A percentile compares a stretch with the other conserved stretches of the same genome.
phyloP scores from a whole-genome alignment of 2,888 invertebrate genomes.

The Abscondita cerata region DNA sequence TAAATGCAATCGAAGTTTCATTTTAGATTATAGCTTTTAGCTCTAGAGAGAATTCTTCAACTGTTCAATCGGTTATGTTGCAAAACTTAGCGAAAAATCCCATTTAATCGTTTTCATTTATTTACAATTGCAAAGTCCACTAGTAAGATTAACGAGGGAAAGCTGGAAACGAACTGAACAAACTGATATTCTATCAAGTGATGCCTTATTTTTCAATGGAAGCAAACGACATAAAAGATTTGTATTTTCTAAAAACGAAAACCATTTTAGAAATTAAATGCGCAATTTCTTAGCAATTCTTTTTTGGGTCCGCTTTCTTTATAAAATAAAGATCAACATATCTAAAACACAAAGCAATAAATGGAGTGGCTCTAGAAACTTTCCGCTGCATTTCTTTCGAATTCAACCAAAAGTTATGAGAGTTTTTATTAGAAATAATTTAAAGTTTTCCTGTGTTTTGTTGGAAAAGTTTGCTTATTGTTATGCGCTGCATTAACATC shows the following conservation, averaged over 20 bases:
- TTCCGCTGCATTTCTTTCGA: conserved; percentile 28
- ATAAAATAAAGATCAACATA: background rate
- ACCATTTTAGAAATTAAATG: conserved; percentile 5
- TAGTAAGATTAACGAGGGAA: conserved; percentile 33
- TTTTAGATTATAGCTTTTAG: background rate
- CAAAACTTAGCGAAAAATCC: conserved; percentile 27
- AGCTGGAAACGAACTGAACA: conserved; percentile 30
- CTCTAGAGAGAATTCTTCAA: background rate
- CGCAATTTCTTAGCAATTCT: background rate
- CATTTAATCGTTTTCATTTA: conserved; percentile 29
- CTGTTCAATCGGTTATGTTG: background rate
- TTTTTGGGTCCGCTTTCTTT: background rate
- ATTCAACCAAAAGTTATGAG: conserved; percentile 25
- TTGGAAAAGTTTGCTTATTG: conserved; percentile 26
- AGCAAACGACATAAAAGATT: conserved; percentile 18
- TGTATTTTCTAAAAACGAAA: conserved; percentile 9
- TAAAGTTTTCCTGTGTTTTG: conserved; percentile 30
- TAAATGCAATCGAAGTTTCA: conserved; percentile 9
- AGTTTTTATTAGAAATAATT: conserved; percentile 34
- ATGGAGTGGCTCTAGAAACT: conserved; percentile 19
- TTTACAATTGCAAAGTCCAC: conserved; percentile 31
- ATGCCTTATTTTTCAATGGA: conserved; percentile 24
- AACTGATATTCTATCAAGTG: conserved; percentile 21
- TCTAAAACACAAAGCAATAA: conserved; percentile 18
- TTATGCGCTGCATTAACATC: conserved; percentile 32